These are phyloP conservation scores for Misgurnus mizolepis DNA, from an alignment of 2,113 vertebrate genomes.

Conservation along the genomic window DNA sequence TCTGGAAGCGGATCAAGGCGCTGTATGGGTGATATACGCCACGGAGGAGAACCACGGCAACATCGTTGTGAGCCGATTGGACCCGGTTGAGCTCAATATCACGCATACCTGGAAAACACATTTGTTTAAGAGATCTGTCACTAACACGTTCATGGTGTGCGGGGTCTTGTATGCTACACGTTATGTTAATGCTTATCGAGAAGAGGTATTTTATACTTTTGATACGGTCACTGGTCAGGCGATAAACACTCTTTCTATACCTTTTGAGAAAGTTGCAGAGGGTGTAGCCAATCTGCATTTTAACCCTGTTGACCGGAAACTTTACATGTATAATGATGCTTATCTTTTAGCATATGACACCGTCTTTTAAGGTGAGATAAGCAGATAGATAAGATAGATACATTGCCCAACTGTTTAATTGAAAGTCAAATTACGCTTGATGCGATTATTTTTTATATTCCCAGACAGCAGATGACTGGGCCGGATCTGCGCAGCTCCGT, in stretches of 20 bases:
- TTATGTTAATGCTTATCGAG: slow-evolving; percentile 58
- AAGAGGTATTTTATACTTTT: slow-evolving; percentile 90
- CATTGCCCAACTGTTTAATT: too few species aligned
- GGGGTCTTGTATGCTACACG: slow-evolving; percentile 87
- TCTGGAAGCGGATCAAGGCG: slow-evolving; percentile 71
- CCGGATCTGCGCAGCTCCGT: too few species aligned
- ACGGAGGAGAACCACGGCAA: slow-evolving; percentile 72
- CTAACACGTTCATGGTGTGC: slow-evolving; percentile 86
- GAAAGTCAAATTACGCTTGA: too few species aligned
- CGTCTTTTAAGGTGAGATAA: slow-evolving; percentile 40
- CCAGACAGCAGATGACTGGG: too few species aligned
- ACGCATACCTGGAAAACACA: slow-evolving; percentile 82
- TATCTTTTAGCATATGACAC: slow-evolving; percentile 68
- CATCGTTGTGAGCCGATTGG: slow-evolving; percentile 65
- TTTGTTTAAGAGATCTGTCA: slow-evolving; percentile 74
- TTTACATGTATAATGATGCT: slow-evolving; percentile 72
- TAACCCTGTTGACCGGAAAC: slow-evolving; percentile 61
- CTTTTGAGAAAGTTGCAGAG: slow-evolving; percentile 65
- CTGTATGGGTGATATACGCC: slow-evolving; percentile 74
- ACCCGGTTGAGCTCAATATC: slow-evolving; percentile 44
- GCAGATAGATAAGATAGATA: neutral
- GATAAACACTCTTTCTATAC: slow-evolving; percentile 62
- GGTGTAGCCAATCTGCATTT: slow-evolving; percentile 70
- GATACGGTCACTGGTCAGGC: slow-evolving; percentile 78
- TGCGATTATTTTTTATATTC: too few species aligned